A percentile compares a stretch with the other conserved stretches of the same genome.
phyloP scores from a whole-genome alignment of 2,888 invertebrate species.

The Hesperia comma region DNA sequence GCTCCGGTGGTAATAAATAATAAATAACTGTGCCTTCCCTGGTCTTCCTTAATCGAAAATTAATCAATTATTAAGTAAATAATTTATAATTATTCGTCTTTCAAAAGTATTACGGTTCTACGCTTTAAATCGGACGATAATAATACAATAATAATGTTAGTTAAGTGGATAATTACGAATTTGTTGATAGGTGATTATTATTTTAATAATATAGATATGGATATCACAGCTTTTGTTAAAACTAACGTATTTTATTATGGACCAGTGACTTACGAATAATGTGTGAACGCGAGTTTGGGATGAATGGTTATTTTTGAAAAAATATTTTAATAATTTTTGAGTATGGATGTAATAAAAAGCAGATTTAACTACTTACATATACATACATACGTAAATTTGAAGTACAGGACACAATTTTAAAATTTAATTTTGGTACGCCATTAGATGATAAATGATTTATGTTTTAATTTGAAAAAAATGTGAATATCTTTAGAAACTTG shows the following conservation, averaged over 20 bases:
- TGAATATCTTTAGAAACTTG: conserved; percentile 26
- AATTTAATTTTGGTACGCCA: conserved; percentile 32
- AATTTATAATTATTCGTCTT: conserved; percentile 49
- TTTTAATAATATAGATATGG: conserved; percentile 44
- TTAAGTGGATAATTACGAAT: conserved; percentile 49
- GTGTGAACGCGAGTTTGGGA: not conserved
- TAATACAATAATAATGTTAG: conserved; percentile 52
- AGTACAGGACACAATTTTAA: not conserved
- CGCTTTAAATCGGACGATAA: conserved; percentile 76
- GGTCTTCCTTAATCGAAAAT: conserved; percentile 64
- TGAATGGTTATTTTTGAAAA: conserved; percentile 19
- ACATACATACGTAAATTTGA: not conserved
- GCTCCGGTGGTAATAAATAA: conserved; percentile 50
- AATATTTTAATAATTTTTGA: conserved; percentile 22
- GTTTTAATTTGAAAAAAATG: not conserved
- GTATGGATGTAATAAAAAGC: conserved; percentile 7
- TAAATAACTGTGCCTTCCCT: conserved; percentile 62
- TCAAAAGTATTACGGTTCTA: conserved; percentile 78
- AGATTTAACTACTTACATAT: not conserved
- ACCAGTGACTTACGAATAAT: conserved; percentile 51
- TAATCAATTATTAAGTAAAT: conserved; percentile 24
- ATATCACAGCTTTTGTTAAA: conserved; percentile 56
- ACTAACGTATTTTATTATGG: conserved; percentile 52
- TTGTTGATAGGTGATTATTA: conserved; percentile 55
- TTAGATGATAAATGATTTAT: conserved; percentile 20